phyloP scores from a whole-genome alignment of 92 coral and sea anemone genomes.

The Nematostella vectensis region DNA sequence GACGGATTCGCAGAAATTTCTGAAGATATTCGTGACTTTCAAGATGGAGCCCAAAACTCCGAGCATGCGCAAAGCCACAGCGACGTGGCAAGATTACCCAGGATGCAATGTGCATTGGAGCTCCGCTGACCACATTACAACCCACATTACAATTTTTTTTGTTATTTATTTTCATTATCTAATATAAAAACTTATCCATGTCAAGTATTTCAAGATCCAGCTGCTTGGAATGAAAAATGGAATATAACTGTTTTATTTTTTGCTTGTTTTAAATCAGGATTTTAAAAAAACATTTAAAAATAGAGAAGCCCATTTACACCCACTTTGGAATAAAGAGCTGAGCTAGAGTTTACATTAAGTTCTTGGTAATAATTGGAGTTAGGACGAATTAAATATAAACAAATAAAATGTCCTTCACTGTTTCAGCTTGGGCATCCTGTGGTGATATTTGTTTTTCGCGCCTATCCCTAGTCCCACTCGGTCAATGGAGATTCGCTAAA shows the following conservation, averaged over 20 bases:
- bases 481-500: no score
- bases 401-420: not conserved
- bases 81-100: slow-evolving; percentile 86
- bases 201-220: no score
- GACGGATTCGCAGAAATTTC: slow-evolving; percentile 6
- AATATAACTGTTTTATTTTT: no score
- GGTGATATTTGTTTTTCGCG: not conserved
- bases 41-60: slow-evolving; percentile 16
- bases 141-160: no score
- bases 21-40: slow-evolving; percentile 3
- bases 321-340: no score
- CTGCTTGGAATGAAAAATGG: no score
- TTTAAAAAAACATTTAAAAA: no score
- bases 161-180: no score
- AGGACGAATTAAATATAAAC: not conserved
- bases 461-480: not conserved
- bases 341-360: not conserved
- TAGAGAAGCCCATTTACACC: no score
- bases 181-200: no score
- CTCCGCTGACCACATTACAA: slow-evolving; percentile 1
- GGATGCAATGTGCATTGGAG: not conserved
- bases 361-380: not conserved
- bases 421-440: slow-evolving; percentile 1
- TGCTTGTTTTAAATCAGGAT: no score
- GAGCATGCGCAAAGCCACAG: slow-evolving; percentile 79